Base-by-base conservation (phyloP, 2,888 invertebrate genomes). In the Eustalomyia histrio region DNA sequence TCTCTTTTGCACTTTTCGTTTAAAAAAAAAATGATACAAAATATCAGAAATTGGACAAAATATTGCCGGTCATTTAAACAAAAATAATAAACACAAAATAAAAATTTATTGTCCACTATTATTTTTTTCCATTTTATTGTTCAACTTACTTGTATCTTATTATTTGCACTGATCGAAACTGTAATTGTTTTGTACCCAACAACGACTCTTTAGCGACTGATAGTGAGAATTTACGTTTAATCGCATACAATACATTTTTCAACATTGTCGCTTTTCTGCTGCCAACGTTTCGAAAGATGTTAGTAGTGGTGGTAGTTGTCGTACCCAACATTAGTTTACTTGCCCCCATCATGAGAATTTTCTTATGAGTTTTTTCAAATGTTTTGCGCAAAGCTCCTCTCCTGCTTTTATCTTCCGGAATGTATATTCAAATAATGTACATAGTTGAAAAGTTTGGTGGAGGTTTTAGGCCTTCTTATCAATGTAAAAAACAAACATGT, bases 121-220 rank as follows among this genome's bases (percentile, higher is more conserved):
- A 43, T 75, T 74, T 33, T n/a, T 50, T 35, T 47, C n/a, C 43
- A 47, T 47, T 47, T 47, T 52, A 65, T 69, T 72, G 57, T 71
- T 61, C 7, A 63, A 84, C 84, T 84, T 85, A 85, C 84, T 83
- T 85, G 72, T 83, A 72, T 78, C 83, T 84, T 75, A 81, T 84
- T 75, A 81, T 82, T 79, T 83, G 78, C 50, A 79, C 55, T 71
- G 73, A 72, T 80, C 35, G 55, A 69, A 83, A 79, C 53, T 78
- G 43, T 33, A 73, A 64, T 58, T 79, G 79, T 65, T 71, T 83
- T 58, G 57, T 76, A 83, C 74, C 75, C 75, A 79, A 83, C 81
- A 83, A 81, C 79, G 83, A 76, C 80, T 80, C 76, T 82, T 80
- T 82, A 79, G 76, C 76, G 76, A 84, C 83, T 84, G 82, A 82